Evolutionary conservation across 2,888 invertebrate species (phyloP).

Genomic region (Acleris literana): DNA sequence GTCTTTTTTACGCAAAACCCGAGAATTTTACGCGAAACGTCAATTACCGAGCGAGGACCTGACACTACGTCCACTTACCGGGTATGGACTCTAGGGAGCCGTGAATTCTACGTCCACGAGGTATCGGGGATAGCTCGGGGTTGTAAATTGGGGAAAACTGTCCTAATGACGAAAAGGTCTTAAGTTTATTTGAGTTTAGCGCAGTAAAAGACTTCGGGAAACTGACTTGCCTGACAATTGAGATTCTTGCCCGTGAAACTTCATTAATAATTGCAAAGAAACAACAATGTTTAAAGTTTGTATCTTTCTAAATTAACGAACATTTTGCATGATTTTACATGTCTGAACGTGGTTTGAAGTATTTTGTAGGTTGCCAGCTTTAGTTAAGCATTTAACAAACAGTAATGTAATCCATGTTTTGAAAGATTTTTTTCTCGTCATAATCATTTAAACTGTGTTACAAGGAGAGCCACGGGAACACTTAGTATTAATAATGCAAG

Average conservation of each 20-base stretch:
- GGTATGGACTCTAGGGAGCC: background rate
- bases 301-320: too few relatives aligned
- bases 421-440: background rate
- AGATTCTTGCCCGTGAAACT: too few relatives aligned
- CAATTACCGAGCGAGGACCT: conserved; percentile 20
- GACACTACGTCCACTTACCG: background rate
- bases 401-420: background rate
- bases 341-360: too few relatives aligned
- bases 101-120: background rate
- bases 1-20: conserved; percentile 14
- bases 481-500: conserved; percentile 23
- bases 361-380: too few relatives aligned
- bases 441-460: conserved; percentile 6
- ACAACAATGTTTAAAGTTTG: too few relatives aligned
- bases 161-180: too few relatives aligned
- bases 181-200: too few relatives aligned
- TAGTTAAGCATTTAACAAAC: too few relatives aligned
- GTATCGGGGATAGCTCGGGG: conserved; percentile 4
- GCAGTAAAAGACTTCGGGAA: too few relatives aligned
- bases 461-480: conserved; percentile 14
- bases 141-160: background rate
- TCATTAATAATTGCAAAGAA: too few relatives aligned
- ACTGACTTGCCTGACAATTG: too few relatives aligned
- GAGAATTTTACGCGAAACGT: conserved; percentile 20
- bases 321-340: too few relatives aligned